Conservation (phyloP, 2,888 invertebrate genomes). For the Halictus ligatus region DNA sequence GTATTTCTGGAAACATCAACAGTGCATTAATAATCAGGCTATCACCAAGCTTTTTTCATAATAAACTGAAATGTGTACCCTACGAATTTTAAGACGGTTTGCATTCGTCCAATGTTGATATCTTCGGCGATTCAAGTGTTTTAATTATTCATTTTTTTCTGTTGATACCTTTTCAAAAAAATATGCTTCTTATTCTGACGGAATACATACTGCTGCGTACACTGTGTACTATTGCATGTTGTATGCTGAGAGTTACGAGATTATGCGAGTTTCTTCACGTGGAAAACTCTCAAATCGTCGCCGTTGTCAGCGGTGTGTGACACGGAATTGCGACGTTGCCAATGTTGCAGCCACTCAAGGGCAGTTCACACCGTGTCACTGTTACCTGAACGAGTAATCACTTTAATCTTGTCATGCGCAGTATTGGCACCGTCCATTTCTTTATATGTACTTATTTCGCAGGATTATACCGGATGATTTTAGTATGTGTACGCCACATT, state of each 20-base stretch:
- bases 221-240: neutral
- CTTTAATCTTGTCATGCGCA: slow-evolving; percentile 64
- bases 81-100: too few relatives aligned
- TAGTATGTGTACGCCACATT: too few relatives aligned
- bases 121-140: too few relatives aligned
- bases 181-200: too few relatives aligned
- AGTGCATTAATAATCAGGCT: too few relatives aligned
- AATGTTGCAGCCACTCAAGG: slow-evolving; percentile 62
- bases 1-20: too few relatives aligned
- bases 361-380: slow-evolving; percentile 72
- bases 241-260: slow-evolving; percentile 39
- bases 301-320: slow-evolving; percentile 63
- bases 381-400: slow-evolving; percentile 69
- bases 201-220: neutral
- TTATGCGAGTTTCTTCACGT: slow-evolving; percentile 64
- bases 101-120: too few relatives aligned
- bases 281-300: slow-evolving; percentile 67
- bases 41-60: too few relatives aligned
- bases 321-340: slow-evolving; percentile 70
- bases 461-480: too few relatives aligned
- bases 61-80: too few relatives aligned
- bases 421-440: slow-evolving; percentile 33
- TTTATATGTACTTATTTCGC: neutral
- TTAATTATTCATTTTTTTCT: too few relatives aligned
- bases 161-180: too few relatives aligned